Evolutionary conservation across 2,113 vertebrate genomes (phyloP).

Genomic region (Picathartes gymnocephalus): DNA sequence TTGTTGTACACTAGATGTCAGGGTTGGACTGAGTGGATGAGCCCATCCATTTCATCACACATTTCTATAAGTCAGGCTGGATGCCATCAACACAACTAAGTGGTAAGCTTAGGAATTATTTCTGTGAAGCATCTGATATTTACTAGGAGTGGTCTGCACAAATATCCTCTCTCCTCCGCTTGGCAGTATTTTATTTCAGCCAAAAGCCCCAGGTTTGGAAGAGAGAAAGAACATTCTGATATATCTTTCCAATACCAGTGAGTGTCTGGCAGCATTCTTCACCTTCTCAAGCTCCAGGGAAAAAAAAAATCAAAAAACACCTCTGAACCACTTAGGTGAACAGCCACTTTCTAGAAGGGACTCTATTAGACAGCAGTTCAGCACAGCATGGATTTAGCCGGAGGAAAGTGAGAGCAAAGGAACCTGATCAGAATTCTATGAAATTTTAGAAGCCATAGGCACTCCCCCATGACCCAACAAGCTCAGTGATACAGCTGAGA

Average conservation of each 20-base stretch:
- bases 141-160: not conserved
- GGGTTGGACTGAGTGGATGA: not conserved
- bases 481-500: not conserved
- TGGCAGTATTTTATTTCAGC: not conserved
- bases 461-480: not conserved
- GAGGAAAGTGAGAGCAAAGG: not conserved
- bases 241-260: not conserved
- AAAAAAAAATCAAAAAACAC: not conserved
- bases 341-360: not conserved
- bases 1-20: conserved; percentile 33
- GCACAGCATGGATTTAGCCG: not conserved
- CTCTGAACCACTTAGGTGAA: not conserved
- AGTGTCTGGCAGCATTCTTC: not conserved
- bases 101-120: not conserved
- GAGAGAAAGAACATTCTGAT: not conserved
- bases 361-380: not conserved
- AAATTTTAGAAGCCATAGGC: not conserved
- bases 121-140: not conserved
- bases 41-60: not conserved
- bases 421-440: not conserved
- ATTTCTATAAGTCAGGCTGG: fast-evolving
- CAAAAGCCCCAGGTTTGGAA: not conserved
- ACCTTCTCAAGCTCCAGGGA: not conserved
- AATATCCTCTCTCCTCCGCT: not conserved
- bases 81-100: not conserved